Conservation (phyloP, 2,888 invertebrate species). For the Thysanoteuthis rhombus region DNA sequence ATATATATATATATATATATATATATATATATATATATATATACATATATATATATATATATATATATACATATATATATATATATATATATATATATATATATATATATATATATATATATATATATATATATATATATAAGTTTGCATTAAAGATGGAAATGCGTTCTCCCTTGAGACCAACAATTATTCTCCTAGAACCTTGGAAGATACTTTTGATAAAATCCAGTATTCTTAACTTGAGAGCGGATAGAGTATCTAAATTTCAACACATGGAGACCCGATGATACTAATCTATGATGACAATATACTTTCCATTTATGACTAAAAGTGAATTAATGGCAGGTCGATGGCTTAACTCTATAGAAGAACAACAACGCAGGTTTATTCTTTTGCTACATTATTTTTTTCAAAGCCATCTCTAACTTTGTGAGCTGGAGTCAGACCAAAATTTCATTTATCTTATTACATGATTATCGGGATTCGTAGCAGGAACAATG, state of each 20-base stretch:
- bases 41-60: too few relatives aligned
- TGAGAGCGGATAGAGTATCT: neutral
- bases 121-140: too few relatives aligned
- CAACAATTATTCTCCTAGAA: too few relatives aligned
- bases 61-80: too few relatives aligned
- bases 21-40: too few relatives aligned
- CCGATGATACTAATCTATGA: neutral
- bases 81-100: too few relatives aligned
- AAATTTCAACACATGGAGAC: neutral
- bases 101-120: too few relatives aligned
- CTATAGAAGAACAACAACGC: neutral
- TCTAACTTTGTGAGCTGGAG: neutral
- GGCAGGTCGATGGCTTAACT: neutral
- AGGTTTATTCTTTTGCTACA: neutral
- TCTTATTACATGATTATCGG: neutral
- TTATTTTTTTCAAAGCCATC: neutral
- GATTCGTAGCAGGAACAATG: too few relatives aligned
- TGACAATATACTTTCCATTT: neutral
- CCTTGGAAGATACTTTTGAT: neutral
- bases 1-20: too few relatives aligned
- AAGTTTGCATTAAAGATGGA: too few relatives aligned
- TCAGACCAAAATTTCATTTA: neutral
- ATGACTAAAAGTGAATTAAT: neutral
- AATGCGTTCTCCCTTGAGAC: too few relatives aligned
- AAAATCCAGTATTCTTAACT: neutral